These are phyloP conservation scores for Sebastes goodei DNA, from an alignment of 2,797 vertebrate species.

Conservation along the genomic window DNA sequence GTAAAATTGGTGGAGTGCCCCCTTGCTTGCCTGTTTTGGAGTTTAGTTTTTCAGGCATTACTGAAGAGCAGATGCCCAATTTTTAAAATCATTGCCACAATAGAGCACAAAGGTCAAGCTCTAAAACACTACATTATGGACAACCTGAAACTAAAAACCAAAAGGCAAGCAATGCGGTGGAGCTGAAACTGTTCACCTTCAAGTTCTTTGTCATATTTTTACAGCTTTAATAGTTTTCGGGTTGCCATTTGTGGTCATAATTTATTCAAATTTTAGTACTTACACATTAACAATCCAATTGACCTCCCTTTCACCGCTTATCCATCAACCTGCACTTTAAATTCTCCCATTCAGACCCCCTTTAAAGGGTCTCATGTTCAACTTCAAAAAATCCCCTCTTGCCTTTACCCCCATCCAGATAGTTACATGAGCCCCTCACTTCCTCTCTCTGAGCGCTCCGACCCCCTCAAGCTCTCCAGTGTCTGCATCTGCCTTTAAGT, in stretches of 20 bases:
- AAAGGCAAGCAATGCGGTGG: background rate
- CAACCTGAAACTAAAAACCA: background rate
- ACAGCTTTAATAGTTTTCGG: background rate
- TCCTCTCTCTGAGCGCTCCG: background rate
- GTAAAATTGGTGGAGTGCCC: background rate
- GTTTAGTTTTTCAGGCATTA: background rate
- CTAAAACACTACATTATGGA: background rate
- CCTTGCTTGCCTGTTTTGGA: background rate
- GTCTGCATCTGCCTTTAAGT: slow-evolving; percentile 51
- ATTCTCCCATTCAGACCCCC: background rate
- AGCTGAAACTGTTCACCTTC: background rate
- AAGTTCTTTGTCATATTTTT: background rate
- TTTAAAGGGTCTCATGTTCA: slow-evolving; percentile 36
- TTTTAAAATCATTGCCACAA: background rate
- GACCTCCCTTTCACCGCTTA: background rate
- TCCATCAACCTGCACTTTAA: slow-evolving; percentile 7
- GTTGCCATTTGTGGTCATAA: background rate
- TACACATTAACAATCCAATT: background rate
- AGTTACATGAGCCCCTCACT: slow-evolving; percentile 39
- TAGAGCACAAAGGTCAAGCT: background rate
- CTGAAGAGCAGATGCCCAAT: background rate
- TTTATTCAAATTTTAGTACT: background rate
- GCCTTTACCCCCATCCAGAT: background rate
- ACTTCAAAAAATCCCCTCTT: slow-evolving; percentile 3
- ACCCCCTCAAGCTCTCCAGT: slow-evolving; percentile 45